These are phyloP conservation scores for Crotalus tigris DNA, from an alignment of 2,113 vertebrate species.

Conservation along the genomic window DNA sequence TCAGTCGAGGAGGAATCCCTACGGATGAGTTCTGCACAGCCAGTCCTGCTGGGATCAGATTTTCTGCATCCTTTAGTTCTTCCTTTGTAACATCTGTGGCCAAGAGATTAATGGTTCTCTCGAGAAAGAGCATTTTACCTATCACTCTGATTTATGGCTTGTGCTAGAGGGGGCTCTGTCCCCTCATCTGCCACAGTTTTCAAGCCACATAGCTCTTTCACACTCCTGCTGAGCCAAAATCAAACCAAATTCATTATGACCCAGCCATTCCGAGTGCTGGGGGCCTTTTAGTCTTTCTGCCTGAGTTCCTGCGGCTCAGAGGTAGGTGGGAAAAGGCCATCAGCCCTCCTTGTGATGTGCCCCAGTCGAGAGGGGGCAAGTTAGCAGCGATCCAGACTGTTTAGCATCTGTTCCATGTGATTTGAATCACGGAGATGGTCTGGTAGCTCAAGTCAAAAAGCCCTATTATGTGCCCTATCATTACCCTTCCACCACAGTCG, in stretches of 20 bases:
- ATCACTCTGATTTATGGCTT: neutral
- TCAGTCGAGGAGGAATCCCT: slow-evolving; percentile 23
- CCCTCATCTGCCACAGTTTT: neutral
- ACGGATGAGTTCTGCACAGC: slow-evolving; percentile 48
- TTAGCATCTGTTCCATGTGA: neutral
- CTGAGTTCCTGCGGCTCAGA: neutral
- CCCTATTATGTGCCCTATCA: neutral
- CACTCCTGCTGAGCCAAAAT: neutral
- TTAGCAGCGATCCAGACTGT: neutral
- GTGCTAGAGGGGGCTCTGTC: neutral
- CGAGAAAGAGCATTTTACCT: neutral
- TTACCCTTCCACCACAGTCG: neutral
- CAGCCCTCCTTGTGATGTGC: neutral
- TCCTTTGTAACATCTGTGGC: neutral
- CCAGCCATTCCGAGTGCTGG: neutral
- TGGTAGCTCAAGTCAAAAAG: neutral
- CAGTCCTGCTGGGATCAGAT: slow-evolving; percentile 53
- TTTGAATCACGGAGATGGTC: neutral
- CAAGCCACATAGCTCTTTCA: neutral
- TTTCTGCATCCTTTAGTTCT: neutral
- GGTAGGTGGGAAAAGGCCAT: neutral
- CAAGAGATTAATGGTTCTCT: no score
- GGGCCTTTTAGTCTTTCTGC: neutral
- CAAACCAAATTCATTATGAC: neutral
- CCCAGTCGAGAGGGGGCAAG: neutral